A percentile compares a stretch with the other conserved stretches of the same genome.
Conservation (phyloP, 2,113 vertebrate species). For the Lamprologus lemairii region DNA sequence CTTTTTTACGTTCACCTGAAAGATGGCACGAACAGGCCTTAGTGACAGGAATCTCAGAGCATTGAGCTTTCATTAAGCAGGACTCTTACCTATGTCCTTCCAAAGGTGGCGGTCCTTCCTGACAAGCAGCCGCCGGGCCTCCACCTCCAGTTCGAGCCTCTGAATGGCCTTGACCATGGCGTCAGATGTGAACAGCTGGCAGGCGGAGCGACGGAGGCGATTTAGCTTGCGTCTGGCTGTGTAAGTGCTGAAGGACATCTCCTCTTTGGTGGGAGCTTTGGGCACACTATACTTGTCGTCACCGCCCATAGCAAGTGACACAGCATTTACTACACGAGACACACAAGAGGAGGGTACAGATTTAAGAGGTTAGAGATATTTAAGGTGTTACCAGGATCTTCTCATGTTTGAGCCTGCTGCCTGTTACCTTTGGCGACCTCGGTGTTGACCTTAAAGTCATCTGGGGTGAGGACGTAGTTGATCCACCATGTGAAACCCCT, state of each 20-base stretch:
- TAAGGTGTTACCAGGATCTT: background rate
- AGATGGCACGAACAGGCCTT: background rate
- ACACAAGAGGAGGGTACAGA: background rate
- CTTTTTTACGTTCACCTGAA: conserved; percentile 86
- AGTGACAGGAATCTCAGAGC: background rate
- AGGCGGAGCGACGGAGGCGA: conserved; percentile 80
- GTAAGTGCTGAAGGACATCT: conserved; percentile 86
- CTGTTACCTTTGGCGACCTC: conserved; percentile 77
- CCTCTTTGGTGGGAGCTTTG: conserved; percentile 90
- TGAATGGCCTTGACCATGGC: conserved; percentile 83
- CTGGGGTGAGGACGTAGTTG: conserved; percentile 92
- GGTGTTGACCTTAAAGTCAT: conserved; percentile 86
- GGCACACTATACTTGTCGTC: conserved; percentile 74
- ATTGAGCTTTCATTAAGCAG: background rate
- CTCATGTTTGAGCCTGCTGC: background rate
- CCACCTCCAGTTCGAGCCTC: conserved; percentile 86
- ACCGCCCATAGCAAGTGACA: conserved; percentile 74
- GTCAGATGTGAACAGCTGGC: conserved; percentile 80
- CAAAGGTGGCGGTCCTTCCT: conserved; percentile 91
- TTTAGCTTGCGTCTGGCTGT: conserved; percentile 81
- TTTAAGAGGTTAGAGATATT: background rate
- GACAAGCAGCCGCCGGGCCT: conserved; percentile 78
- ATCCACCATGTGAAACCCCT: conserved; percentile 92
- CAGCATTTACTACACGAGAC: conserved; percentile 74
- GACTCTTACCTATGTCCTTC: conserved; percentile 85